Conservation (phyloP, 2,113 vertebrate species). For the Himantopus leucocephalus region DNA sequence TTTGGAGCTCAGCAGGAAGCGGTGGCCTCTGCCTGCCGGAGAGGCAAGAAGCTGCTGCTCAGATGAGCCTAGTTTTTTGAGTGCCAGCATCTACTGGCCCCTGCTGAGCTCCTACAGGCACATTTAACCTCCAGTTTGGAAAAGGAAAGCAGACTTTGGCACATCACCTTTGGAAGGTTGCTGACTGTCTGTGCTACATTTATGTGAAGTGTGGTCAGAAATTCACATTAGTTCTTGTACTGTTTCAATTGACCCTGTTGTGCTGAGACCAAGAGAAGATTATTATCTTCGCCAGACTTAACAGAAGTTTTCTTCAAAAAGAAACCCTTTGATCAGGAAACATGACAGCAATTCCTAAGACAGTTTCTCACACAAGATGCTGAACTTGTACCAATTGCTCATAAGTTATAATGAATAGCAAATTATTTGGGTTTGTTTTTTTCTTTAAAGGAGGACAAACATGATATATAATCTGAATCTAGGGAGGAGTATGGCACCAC, state of each 20-base stretch:
- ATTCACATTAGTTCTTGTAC: neutral
- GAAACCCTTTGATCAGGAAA: constrained; percentile 20
- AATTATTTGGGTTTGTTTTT: neutral
- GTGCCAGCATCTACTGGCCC: neutral
- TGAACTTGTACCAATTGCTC: constrained; percentile 12
- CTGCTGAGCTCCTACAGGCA: constrained; percentile 21
- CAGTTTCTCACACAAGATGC: neutral
- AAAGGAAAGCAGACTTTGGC: constrained; percentile 32
- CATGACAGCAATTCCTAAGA: constrained; percentile 1
- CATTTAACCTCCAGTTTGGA: constrained; percentile 49
- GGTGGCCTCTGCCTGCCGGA: neutral
- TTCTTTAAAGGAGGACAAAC: neutral
- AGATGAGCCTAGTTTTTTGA: neutral
- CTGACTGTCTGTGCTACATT: neutral
- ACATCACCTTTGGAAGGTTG: constrained; percentile 5
- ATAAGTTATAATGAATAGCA: neutral
- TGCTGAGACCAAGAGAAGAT: constrained; percentile 34
- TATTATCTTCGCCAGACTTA: constrained; percentile 5
- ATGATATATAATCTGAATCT: constrained; percentile 1
- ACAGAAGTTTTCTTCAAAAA: constrained; percentile 18
- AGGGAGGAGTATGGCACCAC: neutral
- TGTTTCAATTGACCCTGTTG: neutral
- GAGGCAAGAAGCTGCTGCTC: neutral
- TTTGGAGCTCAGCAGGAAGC: neutral
- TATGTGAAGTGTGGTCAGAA: neutral